phyloP scores from a whole-genome alignment of 2,113 vertebrate species.

The Cepphus grylle region DNA sequence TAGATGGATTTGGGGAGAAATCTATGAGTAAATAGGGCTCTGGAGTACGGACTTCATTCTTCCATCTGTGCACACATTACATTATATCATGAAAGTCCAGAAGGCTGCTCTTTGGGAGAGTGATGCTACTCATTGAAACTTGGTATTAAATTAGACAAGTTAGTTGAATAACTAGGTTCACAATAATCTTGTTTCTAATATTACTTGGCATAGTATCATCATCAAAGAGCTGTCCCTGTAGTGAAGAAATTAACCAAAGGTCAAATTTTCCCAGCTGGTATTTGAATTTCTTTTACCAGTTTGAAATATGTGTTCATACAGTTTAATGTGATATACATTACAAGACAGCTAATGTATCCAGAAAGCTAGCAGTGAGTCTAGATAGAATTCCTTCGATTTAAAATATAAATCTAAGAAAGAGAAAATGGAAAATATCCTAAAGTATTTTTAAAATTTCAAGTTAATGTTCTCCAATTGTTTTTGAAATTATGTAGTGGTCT shows the following conservation, averaged over 20 bases:
- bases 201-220: neutral
- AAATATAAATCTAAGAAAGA: neutral
- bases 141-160: neutral
- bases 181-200: neutral
- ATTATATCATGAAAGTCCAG: neutral
- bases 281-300: neutral
- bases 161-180: neutral
- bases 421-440: neutral
- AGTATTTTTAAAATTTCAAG: neutral
- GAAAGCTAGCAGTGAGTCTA: neutral
- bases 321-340: neutral
- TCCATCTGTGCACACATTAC: neutral
- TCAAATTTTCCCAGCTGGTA: neutral
- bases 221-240: neutral
- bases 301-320: neutral
- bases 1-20: neutral
- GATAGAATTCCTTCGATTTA: neutral
- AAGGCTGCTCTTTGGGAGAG: neutral
- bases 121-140: neutral
- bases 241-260: neutral
- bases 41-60: neutral
- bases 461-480: neutral
- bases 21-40: neutral
- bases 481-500: neutral
- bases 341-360: neutral